Percentiles rank a stretch among this genome's conserved stretches.
Conservation (phyloP, 2,797 vertebrate genomes). For the Melanotaenia boesemani region DNA sequence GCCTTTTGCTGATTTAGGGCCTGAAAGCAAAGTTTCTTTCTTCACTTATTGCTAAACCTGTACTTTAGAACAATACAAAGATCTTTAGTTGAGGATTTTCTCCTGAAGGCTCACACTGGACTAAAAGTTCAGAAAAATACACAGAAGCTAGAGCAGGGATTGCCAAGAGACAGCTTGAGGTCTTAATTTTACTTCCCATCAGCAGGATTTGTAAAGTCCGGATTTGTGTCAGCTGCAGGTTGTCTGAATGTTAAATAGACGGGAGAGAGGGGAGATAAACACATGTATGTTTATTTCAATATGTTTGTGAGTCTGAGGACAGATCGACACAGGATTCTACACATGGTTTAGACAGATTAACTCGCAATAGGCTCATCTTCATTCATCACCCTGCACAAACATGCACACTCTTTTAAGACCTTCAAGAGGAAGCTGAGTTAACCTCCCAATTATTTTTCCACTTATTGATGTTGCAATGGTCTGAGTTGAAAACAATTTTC, state of each 20-base stretch:
- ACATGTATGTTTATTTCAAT: conserved; percentile 46
- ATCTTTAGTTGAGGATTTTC: not conserved
- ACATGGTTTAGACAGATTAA: conserved; percentile 53
- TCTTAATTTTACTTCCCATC: not conserved
- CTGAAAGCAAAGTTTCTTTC: not conserved
- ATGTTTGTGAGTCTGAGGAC: conserved; percentile 33
- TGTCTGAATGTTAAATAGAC: conserved; percentile 9
- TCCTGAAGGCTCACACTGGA: not conserved
- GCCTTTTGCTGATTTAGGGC: not conserved
- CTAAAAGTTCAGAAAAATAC: not conserved
- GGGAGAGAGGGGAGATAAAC: conserved; percentile 19
- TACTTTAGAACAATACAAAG: not conserved
- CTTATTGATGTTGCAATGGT: not conserved
- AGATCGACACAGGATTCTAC: conserved; percentile 41
- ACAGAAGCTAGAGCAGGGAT: not conserved
- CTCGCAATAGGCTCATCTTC: conserved; percentile 62
- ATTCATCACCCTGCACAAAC: conserved; percentile 48
- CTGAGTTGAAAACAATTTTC: not conserved
- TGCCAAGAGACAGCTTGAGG: not conserved
- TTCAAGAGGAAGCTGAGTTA: conserved; percentile 8
- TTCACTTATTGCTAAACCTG: not conserved
- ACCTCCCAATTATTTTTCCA: conserved; percentile 6
- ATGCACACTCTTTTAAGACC: not conserved
- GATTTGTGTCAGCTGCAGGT: conserved; percentile 25
- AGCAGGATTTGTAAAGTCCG: not conserved